Conservation (phyloP, 2,797 vertebrate species). For the Dallia pectoralis region DNA sequence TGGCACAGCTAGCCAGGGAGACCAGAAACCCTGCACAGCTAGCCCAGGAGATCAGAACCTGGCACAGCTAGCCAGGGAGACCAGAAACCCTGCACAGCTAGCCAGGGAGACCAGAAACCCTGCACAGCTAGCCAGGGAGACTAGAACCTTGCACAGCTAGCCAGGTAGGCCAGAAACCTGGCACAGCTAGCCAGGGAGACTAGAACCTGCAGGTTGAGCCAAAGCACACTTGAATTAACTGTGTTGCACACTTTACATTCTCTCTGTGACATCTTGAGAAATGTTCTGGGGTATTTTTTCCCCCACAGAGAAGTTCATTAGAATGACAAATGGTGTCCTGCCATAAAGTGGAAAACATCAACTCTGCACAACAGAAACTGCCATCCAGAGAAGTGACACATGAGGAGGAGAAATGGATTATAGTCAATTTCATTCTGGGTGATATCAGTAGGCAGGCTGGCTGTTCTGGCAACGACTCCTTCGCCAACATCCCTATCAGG, state of each 20-base stretch:
- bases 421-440: conserved; percentile 72
- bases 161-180: no score
- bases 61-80: conserved; percentile 53
- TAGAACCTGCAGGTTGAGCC: conserved; percentile 63
- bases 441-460: conserved; percentile 62
- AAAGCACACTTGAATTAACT: conserved; percentile 65
- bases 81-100: no score
- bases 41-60: no score
- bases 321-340: conserved; percentile 80
- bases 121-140: conserved; percentile 51
- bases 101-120: no score
- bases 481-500: conserved; percentile 19
- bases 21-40: no score
- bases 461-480: conserved; percentile 30
- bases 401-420: conserved; percentile 73
- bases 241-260: conserved; percentile 70
- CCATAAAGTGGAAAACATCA: conserved; percentile 78
- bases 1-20: no score
- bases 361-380: conserved; percentile 73
- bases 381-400: conserved; percentile 72
- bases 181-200: conserved; percentile 53
- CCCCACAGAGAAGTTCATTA: conserved; percentile 79
- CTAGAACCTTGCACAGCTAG: conserved; percentile 48
- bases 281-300: conserved; percentile 75
- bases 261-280: conserved; percentile 76